A percentile compares a stretch with the other conserved stretches of the same genome.
Evolutionary conservation across 2,113 vertebrate genomes (phyloP).

Genomic region (Sander vitreus): DNA sequence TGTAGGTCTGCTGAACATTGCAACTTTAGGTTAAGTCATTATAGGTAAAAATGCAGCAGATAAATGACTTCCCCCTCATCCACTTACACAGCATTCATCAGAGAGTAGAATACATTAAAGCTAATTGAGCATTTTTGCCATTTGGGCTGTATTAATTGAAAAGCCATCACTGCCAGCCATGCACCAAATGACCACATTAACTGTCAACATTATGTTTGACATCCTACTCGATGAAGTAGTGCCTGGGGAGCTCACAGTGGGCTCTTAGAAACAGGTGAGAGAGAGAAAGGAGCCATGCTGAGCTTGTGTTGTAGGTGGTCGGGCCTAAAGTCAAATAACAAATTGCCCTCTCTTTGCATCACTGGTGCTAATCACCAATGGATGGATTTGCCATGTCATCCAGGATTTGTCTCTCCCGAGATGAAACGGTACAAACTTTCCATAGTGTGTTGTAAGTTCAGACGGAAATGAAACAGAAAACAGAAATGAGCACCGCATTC

Average conservation of each 20-base stretch:
- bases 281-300: conserved; percentile 34
- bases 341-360: conserved; percentile 56
- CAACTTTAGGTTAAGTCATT: conserved; percentile 51
- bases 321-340: conserved; percentile 74
- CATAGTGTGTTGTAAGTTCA: conserved; percentile 24
- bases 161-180: conserved; percentile 77
- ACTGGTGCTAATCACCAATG: conserved; percentile 60
- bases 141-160: conserved; percentile 80
- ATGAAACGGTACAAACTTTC: conserved; percentile 53
- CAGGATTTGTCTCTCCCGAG: conserved; percentile 43
- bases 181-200: conserved; percentile 80
- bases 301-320: conserved; percentile 67
- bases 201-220: conserved; percentile 78
- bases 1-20: conserved; percentile 37
- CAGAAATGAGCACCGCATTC: conserved; percentile 53
- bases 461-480: conserved; percentile 50
- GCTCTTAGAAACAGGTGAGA: conserved; percentile 55
- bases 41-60: conserved; percentile 53
- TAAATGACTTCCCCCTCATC: conserved; percentile 51
- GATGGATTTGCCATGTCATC: conserved; percentile 62
- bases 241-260: conserved; percentile 68
- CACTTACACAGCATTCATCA: conserved; percentile 65
- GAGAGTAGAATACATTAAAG: conserved; percentile 74
- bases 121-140: conserved; percentile 80
- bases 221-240: conserved; percentile 68